phyloP scores from a whole-genome alignment of 2,888 invertebrate genomes.

The Parnassius mnemosyne region DNA sequence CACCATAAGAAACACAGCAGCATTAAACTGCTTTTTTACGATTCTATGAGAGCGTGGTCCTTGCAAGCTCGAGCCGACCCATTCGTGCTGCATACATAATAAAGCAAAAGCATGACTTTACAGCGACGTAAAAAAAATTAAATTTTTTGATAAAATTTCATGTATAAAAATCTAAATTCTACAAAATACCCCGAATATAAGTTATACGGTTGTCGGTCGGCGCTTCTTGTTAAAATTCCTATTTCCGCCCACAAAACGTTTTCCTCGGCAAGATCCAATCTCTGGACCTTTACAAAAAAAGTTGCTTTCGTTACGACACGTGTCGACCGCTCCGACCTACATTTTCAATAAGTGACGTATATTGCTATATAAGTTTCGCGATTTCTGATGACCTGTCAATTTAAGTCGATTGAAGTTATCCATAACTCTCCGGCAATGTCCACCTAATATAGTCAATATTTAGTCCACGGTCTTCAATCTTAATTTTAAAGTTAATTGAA shows the following conservation, averaged over 20 bases:
- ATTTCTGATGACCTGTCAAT: not conserved
- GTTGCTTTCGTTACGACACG: conserved; percentile 10
- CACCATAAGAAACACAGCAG: too few relatives aligned
- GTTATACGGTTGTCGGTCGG: conserved; percentile 13
- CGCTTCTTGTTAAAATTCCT: conserved; percentile 40
- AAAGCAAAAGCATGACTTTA: too few relatives aligned
- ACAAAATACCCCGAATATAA: conserved; percentile 7
- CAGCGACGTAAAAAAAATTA: not conserved
- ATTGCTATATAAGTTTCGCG: conserved; percentile 1
- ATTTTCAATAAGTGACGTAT: conserved; percentile 22
- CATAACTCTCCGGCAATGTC: too few relatives aligned
- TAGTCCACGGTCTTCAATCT: too few relatives aligned
- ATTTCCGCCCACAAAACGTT: conserved; percentile 39
- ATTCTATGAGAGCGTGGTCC: too few relatives aligned
- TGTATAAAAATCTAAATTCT: too few relatives aligned
- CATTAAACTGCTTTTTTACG: too few relatives aligned
- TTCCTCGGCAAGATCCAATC: conserved; percentile 36
- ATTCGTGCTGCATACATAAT: too few relatives aligned
- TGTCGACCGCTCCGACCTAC: conserved; percentile 18
- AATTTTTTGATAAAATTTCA: not conserved
- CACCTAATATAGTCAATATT: too few relatives aligned
- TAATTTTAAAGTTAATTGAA: too few relatives aligned
- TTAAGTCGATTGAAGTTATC: too few relatives aligned
- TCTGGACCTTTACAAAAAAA: conserved; percentile 28
- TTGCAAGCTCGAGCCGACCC: too few relatives aligned